A percentile compares a stretch with the other conserved stretches of the same genome.
Evolutionary conservation across 2,888 invertebrate genomes (phyloP).

Genomic region (Polymixis flavicincta): DNA sequence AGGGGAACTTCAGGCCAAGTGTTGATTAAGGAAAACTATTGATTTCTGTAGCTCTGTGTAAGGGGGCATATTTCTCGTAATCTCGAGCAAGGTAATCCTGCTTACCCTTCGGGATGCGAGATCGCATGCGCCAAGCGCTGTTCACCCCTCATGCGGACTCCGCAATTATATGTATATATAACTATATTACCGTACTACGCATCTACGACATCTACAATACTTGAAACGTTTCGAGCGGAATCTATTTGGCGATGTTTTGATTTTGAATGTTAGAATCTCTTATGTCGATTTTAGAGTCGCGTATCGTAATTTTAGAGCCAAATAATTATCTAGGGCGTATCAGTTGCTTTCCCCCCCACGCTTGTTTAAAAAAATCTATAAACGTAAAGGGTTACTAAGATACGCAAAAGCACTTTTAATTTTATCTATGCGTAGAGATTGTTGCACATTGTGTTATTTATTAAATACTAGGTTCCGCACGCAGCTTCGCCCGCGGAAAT

Average conservation of each 20-base stretch:
- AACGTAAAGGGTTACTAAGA: slow-evolving; percentile 39
- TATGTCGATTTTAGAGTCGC: background rate
- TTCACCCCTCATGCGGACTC: slow-evolving; percentile 67
- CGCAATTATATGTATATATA: slow-evolving; percentile 69
- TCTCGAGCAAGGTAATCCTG: slow-evolving; percentile 70
- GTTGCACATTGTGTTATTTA: slow-evolving; percentile 25
- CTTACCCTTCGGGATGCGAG: slow-evolving; percentile 65
- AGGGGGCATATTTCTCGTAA: slow-evolving; percentile 69
- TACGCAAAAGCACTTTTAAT: slow-evolving; percentile 35
- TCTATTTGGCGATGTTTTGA: background rate
- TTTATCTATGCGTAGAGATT: slow-evolving; percentile 25
- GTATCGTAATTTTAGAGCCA: slow-evolving; percentile 1
- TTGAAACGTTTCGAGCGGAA: slow-evolving; percentile 19
- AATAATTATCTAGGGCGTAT: background rate
- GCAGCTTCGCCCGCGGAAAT: too few species aligned
- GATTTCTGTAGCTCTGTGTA: slow-evolving; percentile 65
- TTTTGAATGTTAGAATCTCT: background rate
- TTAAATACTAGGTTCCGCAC: background rate
- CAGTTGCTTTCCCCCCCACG: slow-evolving; percentile 25
- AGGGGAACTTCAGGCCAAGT: slow-evolving; percentile 33
- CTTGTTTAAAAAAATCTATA: slow-evolving; percentile 32
- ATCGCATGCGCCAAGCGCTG: slow-evolving; percentile 74
- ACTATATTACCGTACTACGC: slow-evolving; percentile 43
- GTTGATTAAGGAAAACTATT: slow-evolving; percentile 69
- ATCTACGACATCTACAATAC: slow-evolving; percentile 41